Evolutionary conservation across 2,113 vertebrate species (phyloP).

Genomic region (Scolopax mira): DNA sequence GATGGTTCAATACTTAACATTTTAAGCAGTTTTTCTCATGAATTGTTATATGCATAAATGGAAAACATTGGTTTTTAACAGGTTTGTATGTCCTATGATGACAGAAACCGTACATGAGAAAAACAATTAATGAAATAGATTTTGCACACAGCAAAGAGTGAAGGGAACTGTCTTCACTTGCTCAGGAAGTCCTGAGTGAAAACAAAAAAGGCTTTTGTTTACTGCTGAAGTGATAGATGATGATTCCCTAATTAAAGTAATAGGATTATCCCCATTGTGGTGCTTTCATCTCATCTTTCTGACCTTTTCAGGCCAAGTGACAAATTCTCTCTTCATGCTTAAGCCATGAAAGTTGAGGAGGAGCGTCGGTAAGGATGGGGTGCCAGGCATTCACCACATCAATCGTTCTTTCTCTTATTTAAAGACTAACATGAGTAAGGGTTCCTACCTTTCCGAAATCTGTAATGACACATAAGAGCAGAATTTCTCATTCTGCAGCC

Average conservation of each 20-base stretch:
- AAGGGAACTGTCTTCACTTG: background rate
- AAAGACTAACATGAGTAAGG: conserved; percentile 6
- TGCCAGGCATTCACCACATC: conserved; percentile 21
- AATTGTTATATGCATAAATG: background rate
- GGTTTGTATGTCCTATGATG: background rate
- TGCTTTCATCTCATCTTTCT: conserved; percentile 69
- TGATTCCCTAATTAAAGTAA: conserved; percentile 68
- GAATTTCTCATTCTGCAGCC: background rate
- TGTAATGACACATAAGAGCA: background rate
- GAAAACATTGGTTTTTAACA: background rate
- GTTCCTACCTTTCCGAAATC: background rate
- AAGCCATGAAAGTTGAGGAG: conserved; percentile 64
- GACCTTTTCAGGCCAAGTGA: conserved; percentile 56
- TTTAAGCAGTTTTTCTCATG: background rate
- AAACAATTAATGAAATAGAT: background rate
- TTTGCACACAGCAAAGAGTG: background rate
- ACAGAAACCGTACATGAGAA: background rate
- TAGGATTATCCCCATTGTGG: conserved; percentile 61
- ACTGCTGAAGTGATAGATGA: conserved; percentile 58
- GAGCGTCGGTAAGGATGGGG: background rate
- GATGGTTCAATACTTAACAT: background rate
- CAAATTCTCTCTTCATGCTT: conserved; percentile 43
- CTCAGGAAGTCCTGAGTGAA: background rate
- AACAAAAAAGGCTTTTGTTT: conserved; percentile 53
- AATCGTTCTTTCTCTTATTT: conserved; percentile 4